Conservation (phyloP, 1,140 invertebrate genomes). For the Yoshiicerus persimilis region DNA sequence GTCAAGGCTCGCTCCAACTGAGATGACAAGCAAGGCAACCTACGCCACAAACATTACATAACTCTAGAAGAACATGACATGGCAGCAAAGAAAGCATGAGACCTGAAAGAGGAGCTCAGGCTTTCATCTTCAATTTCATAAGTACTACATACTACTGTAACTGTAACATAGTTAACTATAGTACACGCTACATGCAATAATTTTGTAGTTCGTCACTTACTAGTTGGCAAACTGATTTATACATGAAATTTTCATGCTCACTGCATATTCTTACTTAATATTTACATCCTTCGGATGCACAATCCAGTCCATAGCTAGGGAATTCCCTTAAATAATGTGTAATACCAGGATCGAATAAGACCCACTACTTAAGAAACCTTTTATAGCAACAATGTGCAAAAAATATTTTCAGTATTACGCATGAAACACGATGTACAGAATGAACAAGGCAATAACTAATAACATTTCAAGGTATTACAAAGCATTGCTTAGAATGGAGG, state of each 20-base stretch:
- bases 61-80: background rate
- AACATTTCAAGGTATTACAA: too few species aligned
- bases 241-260: too few species aligned
- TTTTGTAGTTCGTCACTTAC: too few species aligned
- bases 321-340: background rate
- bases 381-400: too few species aligned
- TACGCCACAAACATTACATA: background rate
- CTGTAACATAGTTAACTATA: background rate
- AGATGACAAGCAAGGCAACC: background rate
- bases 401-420: too few species aligned
- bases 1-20: background rate
- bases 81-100: slow-evolving; percentile 11
- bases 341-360: background rate
- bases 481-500: too few species aligned
- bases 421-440: too few species aligned
- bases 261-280: too few species aligned
- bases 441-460: too few species aligned
- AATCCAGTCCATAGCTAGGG: background rate
- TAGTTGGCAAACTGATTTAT: too few species aligned
- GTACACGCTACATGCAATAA: too few species aligned
- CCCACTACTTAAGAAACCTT: background rate
- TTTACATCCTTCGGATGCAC: background rate
- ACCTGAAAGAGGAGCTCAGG: background rate
- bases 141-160: background rate
- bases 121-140: slow-evolving; percentile 15